These are phyloP conservation scores for Pitta sordida DNA, from an alignment of 2,113 vertebrate genomes.

Conservation along the genomic window DNA sequence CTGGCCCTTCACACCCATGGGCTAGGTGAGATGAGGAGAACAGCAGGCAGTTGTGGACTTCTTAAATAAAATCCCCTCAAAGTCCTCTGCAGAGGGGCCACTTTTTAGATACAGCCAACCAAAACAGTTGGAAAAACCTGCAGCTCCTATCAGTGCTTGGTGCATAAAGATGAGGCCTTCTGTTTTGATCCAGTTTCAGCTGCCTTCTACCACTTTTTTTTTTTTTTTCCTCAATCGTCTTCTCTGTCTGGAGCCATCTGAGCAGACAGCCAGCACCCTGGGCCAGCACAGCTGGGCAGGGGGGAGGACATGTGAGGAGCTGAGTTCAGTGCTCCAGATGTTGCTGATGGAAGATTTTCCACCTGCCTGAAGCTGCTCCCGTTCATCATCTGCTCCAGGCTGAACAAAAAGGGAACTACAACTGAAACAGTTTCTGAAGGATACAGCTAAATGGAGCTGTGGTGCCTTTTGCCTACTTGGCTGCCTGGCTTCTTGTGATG, in stretches of 20 bases:
- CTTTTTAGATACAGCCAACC: not conserved
- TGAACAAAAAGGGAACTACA: not conserved
- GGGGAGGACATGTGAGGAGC: not conserved
- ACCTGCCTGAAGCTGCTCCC: not conserved
- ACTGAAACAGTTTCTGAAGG: not conserved
- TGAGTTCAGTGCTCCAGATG: not conserved
- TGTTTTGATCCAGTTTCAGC: not conserved
- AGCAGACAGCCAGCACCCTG: not conserved
- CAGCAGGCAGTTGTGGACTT: not conserved
- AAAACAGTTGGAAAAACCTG: not conserved
- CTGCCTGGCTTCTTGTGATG: not conserved
- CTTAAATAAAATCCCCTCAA: not conserved
- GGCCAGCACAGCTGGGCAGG: not conserved
- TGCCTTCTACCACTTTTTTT: conserved; percentile 5
- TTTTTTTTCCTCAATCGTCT: not conserved
- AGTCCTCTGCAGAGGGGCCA: not conserved
- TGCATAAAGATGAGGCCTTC: not conserved
- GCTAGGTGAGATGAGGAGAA: not conserved
- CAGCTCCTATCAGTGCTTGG: not conserved
- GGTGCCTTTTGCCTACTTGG: conserved; percentile 17
- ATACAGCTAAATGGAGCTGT: not conserved
- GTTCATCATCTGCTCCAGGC: not conserved
- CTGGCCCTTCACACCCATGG: not conserved
- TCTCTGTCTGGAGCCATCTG: not conserved
- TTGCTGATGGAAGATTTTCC: not conserved